A percentile compares a stretch with the other conserved stretches of the same genome.
phyloP scores from a whole-genome alignment of 1,140 invertebrate genomes.

The Armadillidium nasatum region DNA sequence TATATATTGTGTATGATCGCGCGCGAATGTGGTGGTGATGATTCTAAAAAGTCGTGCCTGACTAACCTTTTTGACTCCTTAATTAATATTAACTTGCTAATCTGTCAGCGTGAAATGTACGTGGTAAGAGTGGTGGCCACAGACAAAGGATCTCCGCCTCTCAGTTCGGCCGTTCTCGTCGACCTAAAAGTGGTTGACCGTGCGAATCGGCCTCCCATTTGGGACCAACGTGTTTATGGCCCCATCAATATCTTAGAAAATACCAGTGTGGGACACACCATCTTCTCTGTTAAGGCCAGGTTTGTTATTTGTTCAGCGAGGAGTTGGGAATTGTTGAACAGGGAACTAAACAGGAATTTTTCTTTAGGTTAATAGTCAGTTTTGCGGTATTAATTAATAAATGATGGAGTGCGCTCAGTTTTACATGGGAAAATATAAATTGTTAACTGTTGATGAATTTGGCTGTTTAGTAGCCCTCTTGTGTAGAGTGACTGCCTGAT shows the following conservation, averaged over 20 bases:
- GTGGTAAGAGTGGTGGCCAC: constrained; percentile 86
- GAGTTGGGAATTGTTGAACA: neutral
- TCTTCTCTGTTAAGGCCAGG: constrained; percentile 94
- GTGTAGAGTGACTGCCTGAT: constrained; percentile 8
- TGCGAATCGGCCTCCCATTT: constrained; percentile 93
- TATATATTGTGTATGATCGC: too few relatives aligned
- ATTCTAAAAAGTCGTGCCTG: too few relatives aligned
- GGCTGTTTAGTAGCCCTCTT: constrained; percentile 1
- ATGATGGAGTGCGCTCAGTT: neutral
- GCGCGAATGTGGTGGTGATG: too few relatives aligned
- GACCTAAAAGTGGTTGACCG: constrained; percentile 94
- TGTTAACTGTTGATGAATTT: neutral
- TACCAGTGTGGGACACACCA: constrained; percentile 93
- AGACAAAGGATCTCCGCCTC: constrained; percentile 74
- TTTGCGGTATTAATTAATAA: neutral
- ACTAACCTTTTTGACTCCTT: too few relatives aligned
- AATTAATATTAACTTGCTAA: neutral
- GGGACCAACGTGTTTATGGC: constrained; percentile 87
- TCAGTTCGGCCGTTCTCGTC: constrained; percentile 87
- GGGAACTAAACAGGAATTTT: too few relatives aligned
- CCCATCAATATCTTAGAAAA: constrained; percentile 95
- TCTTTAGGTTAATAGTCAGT: neutral
- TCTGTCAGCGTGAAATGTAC: constrained; percentile 78
- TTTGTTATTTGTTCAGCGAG: constrained; percentile 64
- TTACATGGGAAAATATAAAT: neutral